These are phyloP conservation scores for Edolisoma coerulescens DNA, from an alignment of 2,113 vertebrate species.

Conservation along the genomic window DNA sequence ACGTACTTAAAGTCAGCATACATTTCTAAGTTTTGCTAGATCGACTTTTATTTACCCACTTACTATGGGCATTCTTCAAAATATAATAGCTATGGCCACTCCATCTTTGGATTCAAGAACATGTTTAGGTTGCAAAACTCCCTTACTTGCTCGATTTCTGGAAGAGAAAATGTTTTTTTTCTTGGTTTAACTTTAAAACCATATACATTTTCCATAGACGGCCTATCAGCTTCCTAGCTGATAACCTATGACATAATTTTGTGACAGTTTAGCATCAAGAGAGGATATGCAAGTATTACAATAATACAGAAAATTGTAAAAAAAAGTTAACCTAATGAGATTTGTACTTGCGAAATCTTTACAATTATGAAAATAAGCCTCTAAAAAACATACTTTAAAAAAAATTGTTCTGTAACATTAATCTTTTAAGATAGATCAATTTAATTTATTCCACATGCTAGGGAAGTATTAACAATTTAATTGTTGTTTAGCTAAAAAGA, in stretches of 20 bases:
- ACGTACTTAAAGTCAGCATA: neutral
- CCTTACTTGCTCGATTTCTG: neutral
- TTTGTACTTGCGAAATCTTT: conserved; percentile 23
- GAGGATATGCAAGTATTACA: neutral
- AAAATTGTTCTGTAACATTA: neutral
- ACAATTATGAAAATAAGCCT: neutral
- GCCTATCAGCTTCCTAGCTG: neutral
- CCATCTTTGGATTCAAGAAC: neutral
- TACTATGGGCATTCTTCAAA: neutral
- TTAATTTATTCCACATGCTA: neutral
- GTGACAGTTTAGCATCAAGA: conserved; percentile 15
- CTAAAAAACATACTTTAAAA: neutral
- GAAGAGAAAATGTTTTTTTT: neutral
- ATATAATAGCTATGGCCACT: neutral
- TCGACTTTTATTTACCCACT: neutral
- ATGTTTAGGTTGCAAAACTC: neutral
- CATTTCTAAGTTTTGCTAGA: neutral
- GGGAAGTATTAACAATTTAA: neutral
- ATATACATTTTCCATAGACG: neutral
- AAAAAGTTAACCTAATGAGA: conserved; percentile 8
- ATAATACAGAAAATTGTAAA: neutral
- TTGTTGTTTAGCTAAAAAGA: neutral
- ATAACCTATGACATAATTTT: conserved; percentile 41
- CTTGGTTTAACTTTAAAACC: neutral
- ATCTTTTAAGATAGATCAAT: conserved; percentile 30